Evolutionary conservation across 2,888 invertebrate genomes (phyloP), one percentile per base, ranked within the genome.

Genomic region (Rhorus exstirpatorius): DNA sequence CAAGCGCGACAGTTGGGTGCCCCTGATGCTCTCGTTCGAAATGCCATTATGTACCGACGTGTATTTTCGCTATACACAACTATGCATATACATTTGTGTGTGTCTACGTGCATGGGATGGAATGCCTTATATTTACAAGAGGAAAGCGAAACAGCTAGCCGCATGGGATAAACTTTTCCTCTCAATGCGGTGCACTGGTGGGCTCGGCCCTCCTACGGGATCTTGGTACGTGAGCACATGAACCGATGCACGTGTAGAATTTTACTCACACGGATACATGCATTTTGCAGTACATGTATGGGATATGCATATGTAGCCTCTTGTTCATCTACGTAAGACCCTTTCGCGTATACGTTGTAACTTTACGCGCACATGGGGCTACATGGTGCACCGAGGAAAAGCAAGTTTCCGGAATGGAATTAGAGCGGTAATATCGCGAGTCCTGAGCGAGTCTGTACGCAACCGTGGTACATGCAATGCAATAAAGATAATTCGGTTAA

Each of bases 401-500:
- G 65, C 79, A 55, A 79, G 80, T 60, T 81, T 61, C 77, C 60
- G 74, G 65, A 81, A 86, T 85, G 74, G 74, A 86, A 86, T 86
- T 85, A 85, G 86, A 79, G 71, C 74, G 70, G 77, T 79, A 83
- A 85, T 86, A 86, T 83, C 77, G 49, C 82, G 67, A 78, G 61
- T 71, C 70, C 77, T 55, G 51, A 53, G 51, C 17, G 35, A 61
- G 53, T 46, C 26, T 67, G 63, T 78, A 68, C 61, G 46, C 63
- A 41, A 21, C 26, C 67, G 55, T 24, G 35, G 71, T 74, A 78
- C 81, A 77, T 78, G 81, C 70, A 84, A 83, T 71, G 83, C 81
- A 84, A 85, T 86, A 79, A 81, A 81, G 83, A 86, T 84, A 85
- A 84, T 86, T 85, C 81, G 84, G 82, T 85, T 85, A 84, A 86